Evolutionary conservation across 2,888 invertebrate species (phyloP).

Genomic region (Zootermopsis nevadensis): DNA sequence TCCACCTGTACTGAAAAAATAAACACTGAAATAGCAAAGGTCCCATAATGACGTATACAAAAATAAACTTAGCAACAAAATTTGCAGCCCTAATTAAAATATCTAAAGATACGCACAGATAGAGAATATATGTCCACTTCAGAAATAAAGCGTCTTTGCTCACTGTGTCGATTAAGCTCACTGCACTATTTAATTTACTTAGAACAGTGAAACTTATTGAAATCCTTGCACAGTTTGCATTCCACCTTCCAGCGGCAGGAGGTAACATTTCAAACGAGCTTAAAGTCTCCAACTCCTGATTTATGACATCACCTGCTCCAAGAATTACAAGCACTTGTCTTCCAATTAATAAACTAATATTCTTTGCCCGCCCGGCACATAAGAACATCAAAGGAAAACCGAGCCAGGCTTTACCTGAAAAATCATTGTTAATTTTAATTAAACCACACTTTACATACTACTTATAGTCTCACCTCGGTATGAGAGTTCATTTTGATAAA

Average conservation of each 20-base stretch:
- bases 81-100: neutral
- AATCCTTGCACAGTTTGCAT: neutral
- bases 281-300: neutral
- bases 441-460: neutral
- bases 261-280: neutral
- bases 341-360: neutral
- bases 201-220: neutral
- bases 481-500: too few species aligned
- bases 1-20: neutral
- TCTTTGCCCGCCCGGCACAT: neutral
- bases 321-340: neutral
- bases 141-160: neutral
- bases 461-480: neutral
- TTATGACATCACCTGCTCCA: conserved; percentile 11
- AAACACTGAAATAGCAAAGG: conserved; percentile 3
- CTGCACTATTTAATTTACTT: neutral
- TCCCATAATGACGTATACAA: conserved; percentile 18
- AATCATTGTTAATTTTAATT: conserved; percentile 22
- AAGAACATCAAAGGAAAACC: neutral
- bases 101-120: neutral
- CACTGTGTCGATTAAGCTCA: neutral
- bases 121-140: neutral
- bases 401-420: conserved; percentile 1
- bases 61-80: conserved; percentile 19
- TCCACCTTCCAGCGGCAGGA: neutral